A percentile compares a stretch with the other conserved stretches of the same genome.
phyloP scores from a whole-genome alignment of 2,797 vertebrate species.

The Poeciliopsis paucimaculata region DNA sequence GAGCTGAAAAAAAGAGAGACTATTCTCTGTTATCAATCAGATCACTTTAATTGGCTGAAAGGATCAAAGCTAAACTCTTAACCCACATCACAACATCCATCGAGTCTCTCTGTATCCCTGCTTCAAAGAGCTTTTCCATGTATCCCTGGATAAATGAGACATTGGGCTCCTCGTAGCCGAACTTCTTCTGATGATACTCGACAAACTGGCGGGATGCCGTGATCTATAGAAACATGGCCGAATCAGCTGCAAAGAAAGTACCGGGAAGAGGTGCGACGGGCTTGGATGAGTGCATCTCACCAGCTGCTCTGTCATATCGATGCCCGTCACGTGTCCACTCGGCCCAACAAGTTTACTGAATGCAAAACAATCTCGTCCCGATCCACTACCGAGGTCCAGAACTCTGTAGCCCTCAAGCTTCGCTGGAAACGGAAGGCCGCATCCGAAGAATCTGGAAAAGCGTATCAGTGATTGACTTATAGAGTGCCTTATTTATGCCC shows the following conservation, averaged over 20 bases:
- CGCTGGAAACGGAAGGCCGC: slow-evolving; percentile 86
- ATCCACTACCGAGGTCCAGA: slow-evolving; percentile 89
- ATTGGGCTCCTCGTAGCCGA: slow-evolving; percentile 76
- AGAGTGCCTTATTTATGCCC: background rate
- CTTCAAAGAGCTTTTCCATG: slow-evolving; percentile 79
- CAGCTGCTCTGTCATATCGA: slow-evolving; percentile 88
- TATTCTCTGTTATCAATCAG: background rate
- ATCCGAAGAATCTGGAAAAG: slow-evolving; percentile 87
- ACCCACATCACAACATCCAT: slow-evolving; percentile 79
- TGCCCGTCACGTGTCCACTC: slow-evolving; percentile 81
- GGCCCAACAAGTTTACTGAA: slow-evolving; percentile 88
- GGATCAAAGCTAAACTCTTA: background rate
- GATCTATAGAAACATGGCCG: slow-evolving; percentile 56
- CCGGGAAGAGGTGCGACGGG: background rate
- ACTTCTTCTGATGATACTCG: slow-evolving; percentile 78
- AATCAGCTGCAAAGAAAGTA: background rate
- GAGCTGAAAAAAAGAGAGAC: slow-evolving; percentile 5
- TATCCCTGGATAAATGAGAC: slow-evolving; percentile 78
- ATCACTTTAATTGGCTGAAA: background rate
- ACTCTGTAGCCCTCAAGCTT: slow-evolving; percentile 81
- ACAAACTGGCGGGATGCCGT: slow-evolving; percentile 66
- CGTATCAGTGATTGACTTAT: background rate
- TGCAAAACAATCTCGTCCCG: slow-evolving; percentile 86
- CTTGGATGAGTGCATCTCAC: slow-evolving; percentile 53
- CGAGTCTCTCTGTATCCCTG: slow-evolving; percentile 71